phyloP scores from a whole-genome alignment of 2,888 invertebrate species.

The Ennomos fuscantarius region DNA sequence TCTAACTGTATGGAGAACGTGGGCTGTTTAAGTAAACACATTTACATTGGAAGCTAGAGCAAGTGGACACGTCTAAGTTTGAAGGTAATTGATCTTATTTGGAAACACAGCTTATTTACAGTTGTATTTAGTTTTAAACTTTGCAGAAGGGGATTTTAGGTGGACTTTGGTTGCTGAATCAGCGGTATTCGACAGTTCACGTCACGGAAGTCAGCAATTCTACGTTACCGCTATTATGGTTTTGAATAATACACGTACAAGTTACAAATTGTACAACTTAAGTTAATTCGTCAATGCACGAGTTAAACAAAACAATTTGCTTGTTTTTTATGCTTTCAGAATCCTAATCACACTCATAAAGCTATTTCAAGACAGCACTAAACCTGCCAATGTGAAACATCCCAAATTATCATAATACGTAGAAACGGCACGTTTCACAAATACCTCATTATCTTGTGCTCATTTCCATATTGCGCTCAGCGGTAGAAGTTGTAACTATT shows the following conservation, averaged over 20 bases:
- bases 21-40: constrained; percentile 22
- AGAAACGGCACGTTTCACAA: constrained; percentile 9
- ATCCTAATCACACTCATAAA: constrained; percentile 22
- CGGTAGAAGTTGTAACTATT: not conserved
- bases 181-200: too few relatives aligned
- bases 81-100: constrained; percentile 7
- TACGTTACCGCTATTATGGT: too few relatives aligned
- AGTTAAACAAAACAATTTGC: constrained; percentile 1
- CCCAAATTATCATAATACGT: constrained; percentile 12
- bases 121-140: too few relatives aligned
- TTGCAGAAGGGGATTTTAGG: too few relatives aligned
- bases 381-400: constrained; percentile 12
- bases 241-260: too few relatives aligned
- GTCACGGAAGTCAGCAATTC: too few relatives aligned
- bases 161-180: too few relatives aligned
- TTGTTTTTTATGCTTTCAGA: constrained; percentile 3
- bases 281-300: not conserved
- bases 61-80: not conserved
- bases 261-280: too few relatives aligned
- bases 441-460: constrained; percentile 3
- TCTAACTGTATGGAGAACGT: constrained; percentile 36
- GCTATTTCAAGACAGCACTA: constrained; percentile 21
- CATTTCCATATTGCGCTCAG: constrained; percentile 11
- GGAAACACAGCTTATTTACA: constrained; percentile 9
- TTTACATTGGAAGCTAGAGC: constrained; percentile 19